Evolutionary conservation across 2,113 vertebrate genomes (phyloP), one percentile per base, ranked within the genome.

Genomic region (Euleptes europaea): DNA sequence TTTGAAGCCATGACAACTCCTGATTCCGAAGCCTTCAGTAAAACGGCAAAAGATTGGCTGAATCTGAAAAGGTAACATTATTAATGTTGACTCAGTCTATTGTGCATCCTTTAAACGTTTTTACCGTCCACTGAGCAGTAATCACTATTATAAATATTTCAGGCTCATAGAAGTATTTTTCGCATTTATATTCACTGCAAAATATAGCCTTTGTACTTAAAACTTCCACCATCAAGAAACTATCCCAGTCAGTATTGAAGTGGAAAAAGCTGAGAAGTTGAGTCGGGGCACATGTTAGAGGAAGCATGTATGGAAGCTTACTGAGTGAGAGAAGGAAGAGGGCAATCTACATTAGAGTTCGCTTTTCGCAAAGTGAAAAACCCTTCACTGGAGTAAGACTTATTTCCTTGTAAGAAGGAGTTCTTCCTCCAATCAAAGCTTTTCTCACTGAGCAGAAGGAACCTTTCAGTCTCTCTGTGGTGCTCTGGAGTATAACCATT

Each of bases 1-100:
- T 99, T 99, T 93, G 99, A 99, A 95, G 98, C 99, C 78, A 99
- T 99, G 99, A 99, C 98, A 57, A 98, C 98, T 35, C 95, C 97
- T 33, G 98, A 96, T 57, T 97, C 99, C 70, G 98, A 99, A 85
- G 96, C 95, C 92, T 99, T 99, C 91, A 98, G 97, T 90, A 98
- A 97, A 97, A 97, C 96, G 40, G 97, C 98, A 72, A 99, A 97
- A 94, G 97, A 90, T 92, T 99, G 99, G 99, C 98, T 99, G 98
- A 98, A 97, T 89, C 94, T 99, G 40, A 99, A 98, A 95, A 98
- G 98, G 98, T 99, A 93, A 93, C 44, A 80, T 78, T 0, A 14
- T 85, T 86, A 67, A 63, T 28, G 60, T 63, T 63, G 60, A 38
- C 5, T 51, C 28, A 67, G 40, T 15, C n/a, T 38, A 28, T 51